Base-by-base conservation (phyloP, 1,140 invertebrate genomes). In the Tachypleus tridentatus region DNA sequence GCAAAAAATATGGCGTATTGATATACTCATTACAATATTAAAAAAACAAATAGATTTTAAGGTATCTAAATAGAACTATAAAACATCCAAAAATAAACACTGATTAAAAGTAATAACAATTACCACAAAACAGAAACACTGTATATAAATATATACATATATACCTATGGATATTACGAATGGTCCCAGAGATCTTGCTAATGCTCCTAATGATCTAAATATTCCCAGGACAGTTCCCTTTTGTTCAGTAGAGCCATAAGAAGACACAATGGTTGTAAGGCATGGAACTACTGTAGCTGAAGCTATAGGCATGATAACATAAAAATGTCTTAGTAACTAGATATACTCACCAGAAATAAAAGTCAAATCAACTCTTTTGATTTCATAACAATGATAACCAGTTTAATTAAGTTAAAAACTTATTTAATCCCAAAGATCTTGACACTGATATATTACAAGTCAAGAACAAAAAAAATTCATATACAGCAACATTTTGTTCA, bases 221-320 rank as follows among this genome's bases (percentile, higher is more conserved):
- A 93, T 91, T 4, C 96, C 96, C 70, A 97, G 85, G 64, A 95
- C 87, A 6, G 87, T 86, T 29, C 96, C 96, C 75, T 97, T 96
- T 74, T 96, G 89, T 73, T 87, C 84, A 62, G 82, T 82, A 47
- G 86, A 72, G 48, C 92, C 90, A 76, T 88, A 86, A 65, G 85
- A 81, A 5, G 93, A 92, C 0, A 92, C 90, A 74, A 95, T 76
- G 8, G 93, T 90, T 68, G 89, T 97, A 74, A 97, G 81, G 75
- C 93, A 96, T 48, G 94, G 93, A 6, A 98, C 93, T 57, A 94
- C 91, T 76, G 93, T 88, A 4, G 93, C 89, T 3, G 94, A 95
- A 8, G 93, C 91, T 93, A 70, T 49, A 76, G 29, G 54, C 75
- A 68, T 60, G 68, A 68, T 49, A 69, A 60, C 57, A 61, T 49